These are phyloP conservation scores for Lophura nycthemera DNA, from an alignment of 2,113 vertebrate genomes.

Conservation along the genomic window DNA sequence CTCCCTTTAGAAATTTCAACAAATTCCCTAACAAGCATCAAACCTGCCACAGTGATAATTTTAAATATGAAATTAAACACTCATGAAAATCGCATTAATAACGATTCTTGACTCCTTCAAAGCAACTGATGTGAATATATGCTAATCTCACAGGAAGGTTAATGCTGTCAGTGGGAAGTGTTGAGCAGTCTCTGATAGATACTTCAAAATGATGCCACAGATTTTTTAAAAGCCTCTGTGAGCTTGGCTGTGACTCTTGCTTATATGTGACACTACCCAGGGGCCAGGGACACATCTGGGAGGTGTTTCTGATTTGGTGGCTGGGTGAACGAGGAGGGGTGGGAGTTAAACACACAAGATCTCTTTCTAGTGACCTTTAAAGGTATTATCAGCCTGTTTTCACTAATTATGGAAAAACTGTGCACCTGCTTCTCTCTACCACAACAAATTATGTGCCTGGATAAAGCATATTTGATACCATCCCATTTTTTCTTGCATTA, in stretches of 20 bases:
- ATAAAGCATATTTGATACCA: not conserved
- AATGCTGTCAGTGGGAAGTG: not conserved
- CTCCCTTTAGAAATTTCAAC: not conserved
- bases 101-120: conserved; percentile 3
- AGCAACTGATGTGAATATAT: not conserved
- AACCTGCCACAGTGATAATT: not conserved
- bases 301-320: not conserved
- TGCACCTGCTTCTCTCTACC: conserved; percentile 12
- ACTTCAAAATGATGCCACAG: not conserved
- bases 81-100: conserved; percentile 2
- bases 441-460: not conserved
- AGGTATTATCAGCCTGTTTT: not conserved
- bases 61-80: not conserved
- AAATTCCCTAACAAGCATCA: not conserved
- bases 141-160: not conserved
- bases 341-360: fast-evolving
- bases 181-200: not conserved
- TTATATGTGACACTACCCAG: not conserved
- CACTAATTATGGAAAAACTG: not conserved
- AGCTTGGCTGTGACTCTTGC: not conserved
- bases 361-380: not conserved
- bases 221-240: not conserved
- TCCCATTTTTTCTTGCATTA: not conserved
- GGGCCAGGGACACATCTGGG: not conserved
- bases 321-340: not conserved